Base-by-base conservation (phyloP, 2,888 invertebrate species). In the Halocaridina rubra region DNA sequence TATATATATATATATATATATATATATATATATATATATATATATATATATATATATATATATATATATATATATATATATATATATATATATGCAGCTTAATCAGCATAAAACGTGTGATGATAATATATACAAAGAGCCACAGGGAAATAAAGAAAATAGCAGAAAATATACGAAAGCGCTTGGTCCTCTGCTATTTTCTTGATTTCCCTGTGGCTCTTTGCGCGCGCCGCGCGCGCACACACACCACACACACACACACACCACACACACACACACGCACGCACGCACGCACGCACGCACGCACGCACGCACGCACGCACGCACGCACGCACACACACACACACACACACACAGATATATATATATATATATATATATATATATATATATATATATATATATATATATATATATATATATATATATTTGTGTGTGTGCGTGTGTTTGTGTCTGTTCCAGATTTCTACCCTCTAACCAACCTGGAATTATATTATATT, bases 11-110 rank as follows among this genome's bases (percentile, higher is more conserved):
- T 78, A 78, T 78, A 30, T 78, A 67, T 78, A 13, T 78, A 64
- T 78, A 61, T 77, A 61, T 78, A 77, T 77, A 77, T 61, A 77
- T 77, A 67, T 67, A 78, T 78, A 29, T 78, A 76, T 78, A 67
- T 78, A 78, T 32, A 79, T 29, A 13, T 13, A 13, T 22, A 7
- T 8, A 22, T 24, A 8, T 57, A 19, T n/a, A 19, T 57, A 0
- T 75, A 3, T 19, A 13, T 27, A 27, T 71, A 5, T 30, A 5
- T 71, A 5, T 71, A 5, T 30, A 2, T 71, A 2, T 71, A 5
- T 30, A 5, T 71, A 5, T 32, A 5, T 71, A 5, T 71, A 5
- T 71, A 5, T 71, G n/a, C n/a, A n/a, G n/a, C n/a, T n/a, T n/a
- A n/a, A n/a, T n/a, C n/a, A n/a, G n/a, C n/a, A n/a, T n/a, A n/a